phyloP scores from a whole-genome alignment of 2,888 invertebrate genomes.

The Iselma pallidipennis region DNA sequence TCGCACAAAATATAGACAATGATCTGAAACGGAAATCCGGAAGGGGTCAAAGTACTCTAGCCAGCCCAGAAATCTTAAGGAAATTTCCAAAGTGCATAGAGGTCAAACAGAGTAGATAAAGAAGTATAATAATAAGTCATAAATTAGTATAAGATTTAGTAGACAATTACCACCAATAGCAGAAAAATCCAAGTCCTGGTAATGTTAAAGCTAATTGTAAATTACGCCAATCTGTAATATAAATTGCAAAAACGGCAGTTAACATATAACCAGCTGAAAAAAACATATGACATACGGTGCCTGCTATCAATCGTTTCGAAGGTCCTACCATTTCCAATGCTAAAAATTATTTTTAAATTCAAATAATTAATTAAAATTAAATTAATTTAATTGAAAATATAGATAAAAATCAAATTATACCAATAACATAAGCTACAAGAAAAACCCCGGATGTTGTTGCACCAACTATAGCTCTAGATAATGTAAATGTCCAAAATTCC shows the following conservation, averaged over 20 bases:
- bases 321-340: conserved; percentile 75
- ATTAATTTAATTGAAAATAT: background rate
- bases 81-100: too few relatives aligned
- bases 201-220: conserved; percentile 71
- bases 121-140: too few relatives aligned
- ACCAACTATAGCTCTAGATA: conserved; percentile 69
- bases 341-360: conserved; percentile 42
- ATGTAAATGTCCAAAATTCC: conserved; percentile 68
- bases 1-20: too few relatives aligned
- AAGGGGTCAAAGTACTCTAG: too few relatives aligned
- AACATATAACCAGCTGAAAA: conserved; percentile 74
- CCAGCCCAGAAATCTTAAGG: too few relatives aligned
- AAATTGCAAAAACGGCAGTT: conserved; percentile 69
- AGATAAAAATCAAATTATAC: conserved; percentile 48
- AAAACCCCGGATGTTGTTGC: conserved; percentile 78
- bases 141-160: too few relatives aligned
- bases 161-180: conserved; percentile 66
- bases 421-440: conserved; percentile 77
- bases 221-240: conserved; percentile 69
- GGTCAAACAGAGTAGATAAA: too few relatives aligned
- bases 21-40: too few relatives aligned
- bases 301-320: conserved; percentile 67
- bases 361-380: conserved; percentile 2
- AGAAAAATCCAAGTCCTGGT: conserved; percentile 68
- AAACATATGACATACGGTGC: conserved; percentile 74